Evolutionary conservation across 2,888 invertebrate species (phyloP).

Genomic region (Nomada goodeniana): DNA sequence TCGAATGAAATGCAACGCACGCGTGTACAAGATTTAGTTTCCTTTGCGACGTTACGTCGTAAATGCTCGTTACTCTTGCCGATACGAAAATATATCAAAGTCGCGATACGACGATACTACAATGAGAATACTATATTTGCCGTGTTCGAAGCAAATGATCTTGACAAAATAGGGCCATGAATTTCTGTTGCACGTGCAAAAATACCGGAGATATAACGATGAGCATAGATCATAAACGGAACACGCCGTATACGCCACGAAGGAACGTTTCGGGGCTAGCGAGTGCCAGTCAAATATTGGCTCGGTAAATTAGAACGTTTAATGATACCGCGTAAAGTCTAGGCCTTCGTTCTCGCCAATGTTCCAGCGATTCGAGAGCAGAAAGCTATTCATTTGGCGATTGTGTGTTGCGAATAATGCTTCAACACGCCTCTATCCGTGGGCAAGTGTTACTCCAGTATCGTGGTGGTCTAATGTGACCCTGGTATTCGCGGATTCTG

Average conservation of each 20-base stretch:
- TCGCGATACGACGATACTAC: too few species aligned
- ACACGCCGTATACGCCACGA: neutral
- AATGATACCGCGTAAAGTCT: slow-evolving; percentile 15
- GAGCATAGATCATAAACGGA: too few species aligned
- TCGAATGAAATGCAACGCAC: neutral
- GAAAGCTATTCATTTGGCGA: neutral
- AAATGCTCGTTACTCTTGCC: too few species aligned
- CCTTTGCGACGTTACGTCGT: too few species aligned
- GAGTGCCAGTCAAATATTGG: slow-evolving; percentile 31
- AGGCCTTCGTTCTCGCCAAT: neutral
- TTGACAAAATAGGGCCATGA: too few species aligned
- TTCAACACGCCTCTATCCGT: neutral
- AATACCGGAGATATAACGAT: too few species aligned
- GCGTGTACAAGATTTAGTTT: too few species aligned
- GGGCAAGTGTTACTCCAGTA: too few species aligned
- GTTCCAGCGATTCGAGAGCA: neutral
- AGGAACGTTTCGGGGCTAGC: neutral
- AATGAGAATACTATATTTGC: too few species aligned
- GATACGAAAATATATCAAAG: too few species aligned
- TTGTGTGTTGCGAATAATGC: neutral
- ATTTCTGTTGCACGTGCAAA: too few species aligned
- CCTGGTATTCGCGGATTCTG: neutral
- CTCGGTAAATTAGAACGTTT: slow-evolving; percentile 29
- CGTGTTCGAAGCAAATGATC: too few species aligned
- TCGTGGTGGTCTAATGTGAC: neutral